Conservation (phyloP, 2,113 vertebrate species). For the Sturnira hondurensis region DNA sequence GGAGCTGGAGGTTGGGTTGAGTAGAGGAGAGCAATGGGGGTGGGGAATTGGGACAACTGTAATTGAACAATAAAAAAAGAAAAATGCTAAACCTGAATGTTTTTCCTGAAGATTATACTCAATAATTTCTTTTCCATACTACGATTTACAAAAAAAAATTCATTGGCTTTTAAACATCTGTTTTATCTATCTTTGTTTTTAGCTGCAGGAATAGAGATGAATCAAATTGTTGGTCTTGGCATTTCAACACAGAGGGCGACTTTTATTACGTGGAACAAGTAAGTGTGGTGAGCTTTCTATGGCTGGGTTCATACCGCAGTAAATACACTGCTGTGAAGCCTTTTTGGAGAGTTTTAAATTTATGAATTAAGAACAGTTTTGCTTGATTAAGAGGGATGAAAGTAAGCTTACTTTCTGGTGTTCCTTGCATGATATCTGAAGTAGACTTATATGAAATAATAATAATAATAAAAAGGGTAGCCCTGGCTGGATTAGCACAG, state of each 20-base stretch:
- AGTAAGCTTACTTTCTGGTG: neutral
- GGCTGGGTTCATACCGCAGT: neutral
- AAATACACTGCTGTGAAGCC: neutral
- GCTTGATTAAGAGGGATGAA: neutral
- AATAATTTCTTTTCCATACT: neutral
- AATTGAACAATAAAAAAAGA: neutral
- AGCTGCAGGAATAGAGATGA: conserved; percentile 91
- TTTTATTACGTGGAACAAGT: conserved; percentile 97
- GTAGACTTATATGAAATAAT: neutral
- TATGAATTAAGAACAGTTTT: neutral
- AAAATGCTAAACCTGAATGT: neutral
- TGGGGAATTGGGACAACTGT: no score
- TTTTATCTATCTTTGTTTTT: conserved; percentile 41
- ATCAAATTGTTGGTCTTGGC: conserved; percentile 90
- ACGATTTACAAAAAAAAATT: neutral
- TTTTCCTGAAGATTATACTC: neutral
- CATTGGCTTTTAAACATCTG: conserved; percentile 25
- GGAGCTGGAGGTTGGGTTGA: no score
- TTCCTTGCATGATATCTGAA: neutral
- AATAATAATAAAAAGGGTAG: neutral
- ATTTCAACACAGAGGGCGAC: conserved; percentile 94
- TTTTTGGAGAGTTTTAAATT: neutral
- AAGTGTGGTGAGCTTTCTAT: neutral
- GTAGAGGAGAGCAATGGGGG: no score
- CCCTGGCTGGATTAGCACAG: no score